Evolutionary conservation across 2,888 invertebrate genomes (phyloP).

Genomic region (Netelia virgata): DNA sequence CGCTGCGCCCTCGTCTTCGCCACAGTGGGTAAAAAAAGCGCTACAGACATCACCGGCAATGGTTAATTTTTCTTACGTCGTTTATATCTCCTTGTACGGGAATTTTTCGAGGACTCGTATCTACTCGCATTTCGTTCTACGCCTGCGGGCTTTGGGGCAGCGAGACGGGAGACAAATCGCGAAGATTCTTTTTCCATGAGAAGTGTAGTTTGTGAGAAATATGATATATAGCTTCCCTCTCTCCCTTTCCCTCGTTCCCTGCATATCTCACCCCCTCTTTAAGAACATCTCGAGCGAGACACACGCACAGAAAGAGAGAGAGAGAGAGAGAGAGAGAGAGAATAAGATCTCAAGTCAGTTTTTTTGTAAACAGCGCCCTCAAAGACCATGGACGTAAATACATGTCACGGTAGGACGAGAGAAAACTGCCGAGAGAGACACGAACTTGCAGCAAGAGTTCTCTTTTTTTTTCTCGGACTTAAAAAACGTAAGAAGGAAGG

Average conservation of each 20-base stretch:
- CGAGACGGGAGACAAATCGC: conserved; percentile 22
- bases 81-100: conserved; percentile 18
- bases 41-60: neutral
- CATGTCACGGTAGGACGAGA: neutral
- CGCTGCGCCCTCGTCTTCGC: neutral
- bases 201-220: conserved; percentile 34
- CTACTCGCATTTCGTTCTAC: neutral
- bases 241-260: neutral
- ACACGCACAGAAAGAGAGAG: neutral
- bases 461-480: conserved; percentile 17
- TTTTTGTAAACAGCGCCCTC: neutral
- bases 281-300: neutral
- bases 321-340: neutral
- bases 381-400: conserved; percentile 27
- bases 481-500: neutral
- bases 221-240: conserved; percentile 28
- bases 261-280: neutral
- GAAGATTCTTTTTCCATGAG: conserved; percentile 52
- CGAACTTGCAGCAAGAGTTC: neutral
- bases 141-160: neutral
- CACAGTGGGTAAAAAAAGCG: neutral
- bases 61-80: conserved; percentile 49
- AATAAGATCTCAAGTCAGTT: neutral
- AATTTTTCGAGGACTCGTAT: conserved; percentile 4
- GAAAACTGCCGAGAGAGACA: neutral